A percentile compares a stretch with the other conserved stretches of the same genome.
Conservation (phyloP, 2,113 vertebrate genomes). For the Paradoxurus hermaphroditus region DNA sequence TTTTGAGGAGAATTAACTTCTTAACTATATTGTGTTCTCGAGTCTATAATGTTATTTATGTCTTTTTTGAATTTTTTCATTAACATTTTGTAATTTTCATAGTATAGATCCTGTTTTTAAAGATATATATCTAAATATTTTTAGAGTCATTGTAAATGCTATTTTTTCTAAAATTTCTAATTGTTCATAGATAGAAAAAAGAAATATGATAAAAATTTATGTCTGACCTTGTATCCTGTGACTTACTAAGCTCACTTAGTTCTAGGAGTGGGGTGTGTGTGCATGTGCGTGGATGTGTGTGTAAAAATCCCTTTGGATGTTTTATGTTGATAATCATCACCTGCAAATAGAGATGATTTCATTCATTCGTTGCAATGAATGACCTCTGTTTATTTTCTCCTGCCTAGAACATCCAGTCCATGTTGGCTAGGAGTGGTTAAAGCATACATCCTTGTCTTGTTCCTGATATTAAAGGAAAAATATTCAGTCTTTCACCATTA, state of each 20-base stretch:
- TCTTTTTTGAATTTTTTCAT: not conserved
- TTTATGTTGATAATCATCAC: not conserved
- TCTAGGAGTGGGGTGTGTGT: not conserved
- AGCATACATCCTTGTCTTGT: not conserved
- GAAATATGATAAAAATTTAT: not conserved
- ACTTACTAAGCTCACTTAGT: not conserved
- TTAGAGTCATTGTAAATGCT: not conserved
- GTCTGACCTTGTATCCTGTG: not conserved
- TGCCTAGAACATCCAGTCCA: not conserved
- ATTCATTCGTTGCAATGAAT: not conserved
- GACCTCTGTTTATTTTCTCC: not conserved
- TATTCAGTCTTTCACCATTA: not conserved
- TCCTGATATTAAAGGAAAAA: not conserved
- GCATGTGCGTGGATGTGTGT: not conserved
- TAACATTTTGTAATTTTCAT: not conserved
- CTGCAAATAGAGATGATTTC: not conserved
- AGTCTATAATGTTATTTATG: not conserved
- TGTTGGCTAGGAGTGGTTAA: not conserved
- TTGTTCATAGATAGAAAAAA: not conserved
- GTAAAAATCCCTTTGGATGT: not conserved
- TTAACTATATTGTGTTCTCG: not conserved
- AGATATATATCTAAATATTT: not conserved
- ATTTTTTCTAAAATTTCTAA: not conserved
- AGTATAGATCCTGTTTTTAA: not conserved
- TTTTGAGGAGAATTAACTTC: not conserved